phyloP scores from a whole-genome alignment of 2,888 invertebrate genomes.

The Gisinianus flammeolus region DNA sequence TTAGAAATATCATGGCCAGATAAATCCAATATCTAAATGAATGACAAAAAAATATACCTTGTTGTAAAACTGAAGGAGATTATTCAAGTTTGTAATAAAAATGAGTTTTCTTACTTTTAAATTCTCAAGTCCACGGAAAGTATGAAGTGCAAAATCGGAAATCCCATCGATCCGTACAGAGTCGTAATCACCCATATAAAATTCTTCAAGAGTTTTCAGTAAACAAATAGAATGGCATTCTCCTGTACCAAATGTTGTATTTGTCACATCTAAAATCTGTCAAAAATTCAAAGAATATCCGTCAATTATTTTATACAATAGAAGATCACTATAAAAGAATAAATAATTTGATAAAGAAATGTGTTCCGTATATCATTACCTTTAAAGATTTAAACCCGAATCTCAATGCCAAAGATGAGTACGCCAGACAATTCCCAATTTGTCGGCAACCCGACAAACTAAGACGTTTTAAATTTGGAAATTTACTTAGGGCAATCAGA shows the following conservation, averaged over 20 bases:
- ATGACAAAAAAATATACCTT: background rate
- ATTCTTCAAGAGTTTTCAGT: conserved; percentile 54
- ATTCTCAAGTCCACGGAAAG: background rate
- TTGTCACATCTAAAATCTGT: conserved; percentile 56
- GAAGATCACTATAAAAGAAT: background rate
- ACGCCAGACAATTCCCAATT: conserved; percentile 57
- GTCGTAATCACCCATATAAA: conserved; percentile 57
- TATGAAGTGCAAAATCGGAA: conserved; percentile 1
- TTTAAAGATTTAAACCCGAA: conserved; percentile 56
- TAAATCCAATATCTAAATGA: conserved; percentile 49
- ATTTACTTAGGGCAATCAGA: conserved; percentile 55
- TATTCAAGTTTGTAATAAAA: background rate
- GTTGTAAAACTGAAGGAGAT: background rate
- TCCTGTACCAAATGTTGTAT: conserved; percentile 52
- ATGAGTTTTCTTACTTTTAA: conserved; percentile 18
- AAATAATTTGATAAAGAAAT: too few relatives aligned
- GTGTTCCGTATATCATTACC: too few relatives aligned
- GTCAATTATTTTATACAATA: background rate
- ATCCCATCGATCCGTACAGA: background rate
- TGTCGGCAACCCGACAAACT: conserved; percentile 53
- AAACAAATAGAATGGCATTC: conserved; percentile 52
- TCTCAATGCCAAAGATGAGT: conserved; percentile 52
- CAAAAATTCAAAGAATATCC: conserved; percentile 24
- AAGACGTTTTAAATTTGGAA: conserved; percentile 46
- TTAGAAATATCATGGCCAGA: conserved; percentile 53